A percentile compares a stretch with the other conserved stretches of the same genome.
Conservation (phyloP, 2,113 vertebrate species). For the Okapia johnstoni region DNA sequence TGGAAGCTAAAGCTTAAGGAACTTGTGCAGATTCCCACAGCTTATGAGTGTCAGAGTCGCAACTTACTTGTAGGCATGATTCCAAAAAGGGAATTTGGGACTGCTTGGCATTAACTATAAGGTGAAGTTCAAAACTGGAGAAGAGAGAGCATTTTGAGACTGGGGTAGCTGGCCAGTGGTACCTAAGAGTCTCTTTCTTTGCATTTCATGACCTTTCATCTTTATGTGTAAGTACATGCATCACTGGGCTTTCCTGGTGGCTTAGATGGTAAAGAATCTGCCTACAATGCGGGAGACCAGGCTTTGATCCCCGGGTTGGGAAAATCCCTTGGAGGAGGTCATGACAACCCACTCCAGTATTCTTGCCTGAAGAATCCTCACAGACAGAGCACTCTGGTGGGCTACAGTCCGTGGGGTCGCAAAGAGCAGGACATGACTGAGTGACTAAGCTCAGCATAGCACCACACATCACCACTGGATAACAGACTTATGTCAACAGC, state of each 20-base stretch:
- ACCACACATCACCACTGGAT: neutral
- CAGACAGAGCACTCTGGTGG: neutral
- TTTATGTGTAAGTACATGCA: neutral
- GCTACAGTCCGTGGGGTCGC: neutral
- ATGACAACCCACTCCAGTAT: neutral
- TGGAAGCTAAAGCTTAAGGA: neutral
- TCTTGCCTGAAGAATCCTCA: neutral
- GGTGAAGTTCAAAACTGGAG: neutral
- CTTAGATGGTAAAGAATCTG: neutral
- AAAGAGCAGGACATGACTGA: neutral
- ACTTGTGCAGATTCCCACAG: neutral
- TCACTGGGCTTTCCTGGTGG: neutral
- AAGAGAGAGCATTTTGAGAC: neutral
- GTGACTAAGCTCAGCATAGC: neutral
- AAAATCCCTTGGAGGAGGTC: neutral
- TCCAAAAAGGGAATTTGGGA: conserved; percentile 2
- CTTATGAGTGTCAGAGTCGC: neutral
- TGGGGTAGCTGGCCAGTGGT: neutral
- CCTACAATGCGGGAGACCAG: neutral
- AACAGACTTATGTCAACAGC: neutral
- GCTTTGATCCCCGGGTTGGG: neutral
- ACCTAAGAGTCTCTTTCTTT: neutral
- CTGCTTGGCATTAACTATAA: neutral
- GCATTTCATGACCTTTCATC: neutral
- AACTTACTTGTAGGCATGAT: neutral